phyloP scores from a whole-genome alignment of 1,140 invertebrate genomes.

The Dreissena rostriformis region DNA sequence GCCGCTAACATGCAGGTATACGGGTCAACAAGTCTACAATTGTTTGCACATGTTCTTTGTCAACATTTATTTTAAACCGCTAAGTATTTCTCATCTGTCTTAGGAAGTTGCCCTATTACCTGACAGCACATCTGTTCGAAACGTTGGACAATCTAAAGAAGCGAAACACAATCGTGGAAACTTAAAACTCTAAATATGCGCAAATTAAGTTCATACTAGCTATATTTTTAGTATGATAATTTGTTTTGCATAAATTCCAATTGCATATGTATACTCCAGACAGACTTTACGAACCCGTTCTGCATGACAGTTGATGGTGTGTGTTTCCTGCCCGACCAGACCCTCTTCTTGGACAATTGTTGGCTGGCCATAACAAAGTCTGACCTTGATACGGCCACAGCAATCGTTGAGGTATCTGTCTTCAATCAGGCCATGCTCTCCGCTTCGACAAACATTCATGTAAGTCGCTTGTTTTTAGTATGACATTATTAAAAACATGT shows the following conservation, averaged over 20 bases:
- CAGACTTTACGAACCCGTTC: background rate
- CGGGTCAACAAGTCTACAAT: no score
- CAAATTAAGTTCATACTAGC: no score
- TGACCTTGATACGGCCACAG: conserved; percentile 8
- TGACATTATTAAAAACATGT: no score
- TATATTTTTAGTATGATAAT: no score
- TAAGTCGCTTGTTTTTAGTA: background rate
- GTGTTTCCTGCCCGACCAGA: background rate
- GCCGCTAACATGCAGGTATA: background rate
- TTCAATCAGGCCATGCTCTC: conserved; percentile 39
- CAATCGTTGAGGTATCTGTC: background rate
- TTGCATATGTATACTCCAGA: background rate
- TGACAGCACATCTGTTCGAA: no score
- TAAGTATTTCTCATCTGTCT: no score
- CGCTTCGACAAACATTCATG: background rate
- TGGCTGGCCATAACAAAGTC: conserved; percentile 22
- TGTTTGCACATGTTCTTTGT: no score
- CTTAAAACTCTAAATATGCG: no score
- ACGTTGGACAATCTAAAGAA: no score
- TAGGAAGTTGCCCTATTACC: no score
- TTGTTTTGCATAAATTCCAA: background rate
- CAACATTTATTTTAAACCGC: no score
- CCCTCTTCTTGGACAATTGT: conserved; percentile 28
- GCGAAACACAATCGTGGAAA: no score
- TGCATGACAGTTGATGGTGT: background rate